A percentile compares a stretch with the other conserved stretches of the same genome.
These are phyloP conservation scores for Conopomorpha cramerella DNA, from an alignment of 1,140 invertebrate species.

Conservation along the genomic window DNA sequence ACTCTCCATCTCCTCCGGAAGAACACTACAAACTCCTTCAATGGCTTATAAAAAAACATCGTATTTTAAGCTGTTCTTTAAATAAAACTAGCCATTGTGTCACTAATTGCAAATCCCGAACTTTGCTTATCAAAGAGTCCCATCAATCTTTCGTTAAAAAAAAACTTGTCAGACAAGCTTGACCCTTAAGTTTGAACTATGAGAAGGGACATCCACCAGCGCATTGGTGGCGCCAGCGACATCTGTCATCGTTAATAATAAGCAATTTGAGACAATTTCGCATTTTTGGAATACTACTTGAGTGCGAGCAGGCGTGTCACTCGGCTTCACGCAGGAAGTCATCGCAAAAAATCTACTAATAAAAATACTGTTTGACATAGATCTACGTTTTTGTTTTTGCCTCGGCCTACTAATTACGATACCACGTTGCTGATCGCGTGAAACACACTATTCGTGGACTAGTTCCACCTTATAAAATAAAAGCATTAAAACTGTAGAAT, in stretches of 20 bases:
- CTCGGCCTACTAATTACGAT: constrained; percentile 24
- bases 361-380: constrained; percentile 40
- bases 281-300: constrained; percentile 49
- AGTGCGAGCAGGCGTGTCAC: constrained; percentile 33
- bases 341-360: constrained; percentile 41
- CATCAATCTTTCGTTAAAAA: too few relatives aligned
- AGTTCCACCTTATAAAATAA: too few relatives aligned
- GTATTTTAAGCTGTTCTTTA: too few relatives aligned
- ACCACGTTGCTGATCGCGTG: too few relatives aligned
- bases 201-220: too few relatives aligned
- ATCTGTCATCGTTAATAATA: constrained; percentile 58
- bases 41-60: too few relatives aligned
- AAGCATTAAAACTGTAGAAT: too few relatives aligned
- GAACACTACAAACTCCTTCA: too few relatives aligned
- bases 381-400: constrained; percentile 34
- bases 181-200: too few relatives aligned
- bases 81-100: constrained; percentile 21
- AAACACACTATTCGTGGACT: too few relatives aligned
- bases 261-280: constrained; percentile 56
- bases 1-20: too few relatives aligned
- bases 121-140: constrained; percentile 44
- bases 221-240: constrained; percentile 46
- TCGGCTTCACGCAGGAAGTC: constrained; percentile 39
- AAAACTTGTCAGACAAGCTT: too few relatives aligned
- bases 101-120: constrained; percentile 49